Conservation (phyloP, 2,113 vertebrate species). For the Zingel zingel region DNA sequence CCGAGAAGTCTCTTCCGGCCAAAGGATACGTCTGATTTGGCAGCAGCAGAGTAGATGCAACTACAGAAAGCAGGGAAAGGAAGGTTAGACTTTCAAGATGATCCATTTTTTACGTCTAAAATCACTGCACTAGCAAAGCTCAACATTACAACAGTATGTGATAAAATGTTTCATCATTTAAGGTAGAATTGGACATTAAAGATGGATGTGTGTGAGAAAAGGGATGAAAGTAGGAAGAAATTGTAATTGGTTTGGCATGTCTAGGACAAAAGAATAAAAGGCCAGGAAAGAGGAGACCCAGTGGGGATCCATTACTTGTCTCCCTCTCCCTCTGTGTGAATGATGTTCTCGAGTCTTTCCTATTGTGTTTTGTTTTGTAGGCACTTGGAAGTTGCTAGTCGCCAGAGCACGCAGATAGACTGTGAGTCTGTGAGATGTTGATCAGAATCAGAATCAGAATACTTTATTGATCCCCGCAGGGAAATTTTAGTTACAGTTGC, state of each 20-base stretch:
- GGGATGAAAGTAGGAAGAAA: neutral
- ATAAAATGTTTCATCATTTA: neutral
- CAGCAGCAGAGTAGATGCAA: conserved; percentile 31
- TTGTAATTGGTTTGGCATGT: too few relatives aligned
- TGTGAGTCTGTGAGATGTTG: neutral
- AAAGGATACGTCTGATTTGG: conserved; percentile 49
- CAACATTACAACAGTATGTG: neutral
- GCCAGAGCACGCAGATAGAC: neutral
- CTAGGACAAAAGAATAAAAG: too few relatives aligned
- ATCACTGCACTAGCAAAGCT: neutral
- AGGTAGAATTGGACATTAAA: neutral
- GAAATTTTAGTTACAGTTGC: too few relatives aligned
- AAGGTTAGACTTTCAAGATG: neutral
- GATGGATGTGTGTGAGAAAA: neutral
- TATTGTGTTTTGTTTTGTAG: neutral
- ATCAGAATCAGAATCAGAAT: too few relatives aligned
- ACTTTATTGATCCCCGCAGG: too few relatives aligned
- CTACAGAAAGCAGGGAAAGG: conserved; percentile 7
- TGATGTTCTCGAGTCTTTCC: neutral
- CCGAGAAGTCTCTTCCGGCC: conserved; percentile 56
- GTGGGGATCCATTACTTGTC: too few relatives aligned
- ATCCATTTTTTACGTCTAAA: neutral
- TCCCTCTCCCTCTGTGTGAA: neutral
- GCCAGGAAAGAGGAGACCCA: too few relatives aligned
- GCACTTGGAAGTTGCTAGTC: neutral